Percentiles rank a stretch among this genome's conserved stretches.
phyloP scores from a whole-genome alignment of 2,888 invertebrate genomes.

The Orthonevra nobilis region DNA sequence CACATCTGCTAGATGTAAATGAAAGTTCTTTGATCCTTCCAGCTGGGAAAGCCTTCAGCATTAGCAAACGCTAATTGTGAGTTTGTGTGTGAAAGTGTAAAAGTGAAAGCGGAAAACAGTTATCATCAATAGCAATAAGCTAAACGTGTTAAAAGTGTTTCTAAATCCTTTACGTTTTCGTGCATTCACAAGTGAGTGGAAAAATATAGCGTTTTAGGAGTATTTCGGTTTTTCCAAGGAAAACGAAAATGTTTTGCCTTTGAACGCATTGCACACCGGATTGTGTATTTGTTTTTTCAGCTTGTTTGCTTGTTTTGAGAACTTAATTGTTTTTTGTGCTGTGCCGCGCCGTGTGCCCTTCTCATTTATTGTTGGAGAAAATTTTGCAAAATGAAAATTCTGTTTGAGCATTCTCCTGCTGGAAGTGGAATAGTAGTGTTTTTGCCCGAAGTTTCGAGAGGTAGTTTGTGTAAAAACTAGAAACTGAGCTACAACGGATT shows the following conservation, averaged over 20 bases:
- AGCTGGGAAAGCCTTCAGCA: slow-evolving; percentile 10
- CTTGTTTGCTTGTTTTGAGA: neutral
- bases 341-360: neutral
- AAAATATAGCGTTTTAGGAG: neutral
- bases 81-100: too few relatives aligned
- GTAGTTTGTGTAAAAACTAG: neutral
- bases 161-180: neutral
- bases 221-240: neutral
- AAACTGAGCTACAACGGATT: neutral
- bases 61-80: too few relatives aligned
- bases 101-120: slow-evolving; percentile 22
- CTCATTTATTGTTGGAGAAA: slow-evolving; percentile 30
- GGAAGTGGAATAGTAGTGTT: slow-evolving; percentile 10
- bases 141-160: slow-evolving; percentile 7
- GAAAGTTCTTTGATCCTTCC: too few relatives aligned
- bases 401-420: slow-evolving; percentile 33
- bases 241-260: slow-evolving; percentile 1
- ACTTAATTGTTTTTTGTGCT: neutral
- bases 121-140: slow-evolving; percentile 9
- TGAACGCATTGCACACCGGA: neutral
- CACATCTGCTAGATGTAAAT: too few relatives aligned
- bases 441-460: neutral
- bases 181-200: neutral
- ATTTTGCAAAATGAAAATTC: slow-evolving; percentile 36
- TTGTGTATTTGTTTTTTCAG: neutral